These are phyloP conservation scores for Archaeoteleia sp. DNA, from an alignment of 2,888 invertebrate species.

Conservation along the genomic window DNA sequence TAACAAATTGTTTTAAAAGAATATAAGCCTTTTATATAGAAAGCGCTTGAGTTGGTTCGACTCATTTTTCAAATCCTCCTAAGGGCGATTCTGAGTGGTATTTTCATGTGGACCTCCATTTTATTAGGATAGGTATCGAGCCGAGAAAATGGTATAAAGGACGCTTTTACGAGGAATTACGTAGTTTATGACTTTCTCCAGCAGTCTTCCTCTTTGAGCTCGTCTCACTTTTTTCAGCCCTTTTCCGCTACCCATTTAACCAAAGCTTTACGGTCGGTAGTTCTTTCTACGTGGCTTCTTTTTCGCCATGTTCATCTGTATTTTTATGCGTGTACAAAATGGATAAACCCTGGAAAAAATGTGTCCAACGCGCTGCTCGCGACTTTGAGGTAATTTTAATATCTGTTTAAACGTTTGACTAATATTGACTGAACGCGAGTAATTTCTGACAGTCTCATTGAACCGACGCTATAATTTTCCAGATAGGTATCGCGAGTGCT, in stretches of 20 bases:
- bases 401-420: neutral
- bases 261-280: constrained; percentile 47
- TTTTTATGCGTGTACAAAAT: no score
- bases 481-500: neutral
- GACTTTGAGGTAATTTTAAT: no score
- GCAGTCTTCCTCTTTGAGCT: constrained; percentile 48
- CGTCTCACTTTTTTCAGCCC: constrained; percentile 33
- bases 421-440: neutral
- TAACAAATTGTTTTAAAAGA: no score
- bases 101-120: constrained; percentile 39
- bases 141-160: constrained; percentile 56
- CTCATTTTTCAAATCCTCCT: constrained; percentile 16
- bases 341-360: no score
- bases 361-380: no score
- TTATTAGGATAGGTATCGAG: constrained; percentile 40
- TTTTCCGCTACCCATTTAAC: constrained; percentile 23
- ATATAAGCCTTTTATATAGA: no score
- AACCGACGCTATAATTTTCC: neutral
- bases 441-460: no score
- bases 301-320: neutral
- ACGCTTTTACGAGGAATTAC: constrained; percentile 70
- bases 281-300: constrained; percentile 26
- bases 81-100: constrained; percentile 12
- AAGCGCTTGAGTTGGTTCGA: no score
- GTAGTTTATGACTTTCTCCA: constrained; percentile 66